Evolutionary conservation across 1,140 invertebrate species (phyloP), one percentile per base, ranked within the genome.

Genomic region (Solenopsis fugax): DNA sequence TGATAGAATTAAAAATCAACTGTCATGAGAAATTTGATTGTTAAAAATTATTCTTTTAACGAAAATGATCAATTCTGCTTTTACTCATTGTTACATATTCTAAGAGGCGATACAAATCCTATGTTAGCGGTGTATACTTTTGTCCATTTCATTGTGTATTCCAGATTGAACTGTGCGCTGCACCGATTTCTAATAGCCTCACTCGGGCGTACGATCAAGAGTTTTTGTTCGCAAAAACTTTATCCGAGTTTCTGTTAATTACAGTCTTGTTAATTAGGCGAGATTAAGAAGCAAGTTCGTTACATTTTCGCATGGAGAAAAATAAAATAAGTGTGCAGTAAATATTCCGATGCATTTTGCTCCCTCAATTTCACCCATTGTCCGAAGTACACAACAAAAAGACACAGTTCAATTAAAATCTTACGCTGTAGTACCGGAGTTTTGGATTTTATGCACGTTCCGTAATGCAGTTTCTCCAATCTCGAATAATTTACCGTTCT

Each of bases 381-480:
- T 24, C 24, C 29, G 7, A 67, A 52, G 18, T 37, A 54, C 29
- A n/a, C 9, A 52, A 3, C 16, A 1, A 9, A 73, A 12, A 3
- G 5, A 65, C 12, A 60, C 37, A 37, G 21, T 71, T 81, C 37
- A 37, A 71, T 81, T 81, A 71, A 71, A 71, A 81, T 81, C 64
- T 81, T 71, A 69, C 41, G 10, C 16, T 16, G 7, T 75, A 84
- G 4, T 37, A 48, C 12, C 58, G 7, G 56, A 62, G 41, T 86
- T 81, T 50, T 21, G 24, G 16, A 37, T 60, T 81, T 48, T 64
- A 45, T 60, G 21, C 10, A 10, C 62, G 80, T 85, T 45, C 37
- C 48, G 58, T 73, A 76, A 85, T 73, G 29, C 64, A 75, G 45
- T 87, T 87, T 73, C 64, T 48, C n/a, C 34, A 78, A 64, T 65